Base-by-base conservation (phyloP, 2,113 vertebrate species). In the Galeopterus variegatus region DNA sequence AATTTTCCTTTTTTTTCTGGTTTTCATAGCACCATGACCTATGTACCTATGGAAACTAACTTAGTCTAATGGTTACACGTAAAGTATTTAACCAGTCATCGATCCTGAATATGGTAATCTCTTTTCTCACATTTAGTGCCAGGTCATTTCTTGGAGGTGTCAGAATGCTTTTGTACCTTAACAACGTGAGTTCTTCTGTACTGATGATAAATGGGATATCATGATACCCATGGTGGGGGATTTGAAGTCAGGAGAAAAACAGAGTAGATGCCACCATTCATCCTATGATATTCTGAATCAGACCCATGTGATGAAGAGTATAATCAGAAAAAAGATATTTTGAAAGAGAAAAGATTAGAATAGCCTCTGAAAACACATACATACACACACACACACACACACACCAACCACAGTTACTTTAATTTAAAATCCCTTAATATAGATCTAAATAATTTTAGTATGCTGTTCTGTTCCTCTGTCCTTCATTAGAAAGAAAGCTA, bases 241-340 rank as follows among this genome's bases (percentile, higher is more conserved):
- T 75, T 82, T 69, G 15, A 9, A 72, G 8, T 76, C n/a, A 65
- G 64, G 77, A 91, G 14, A 77, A 90, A 86, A 82, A 5, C 48
- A 72, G 31, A 79, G 72, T 45, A 9, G 36, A 23, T 54, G 60
- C 21, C 33, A 81, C 3, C 18, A 65, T 69, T n/a, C 23, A 75
- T 21, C 36, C 28, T 70, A 33, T 24, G 65, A 54, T 62, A 9
- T 62, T 62, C 24, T 80, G 52, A 93, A 76, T 79, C 72, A 60
- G 28, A 31, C 0, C 3, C 45, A 58, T 77, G 18, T 52, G 33
- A 93, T 50, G 45, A 52, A 86, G 15, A 86, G 7, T 67, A 67
- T 12, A 93, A 26, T 81, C 17, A 56, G 24, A 36, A 12, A n/a
- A 87, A 97, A 76, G 28, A 70, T 75, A 45, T 36, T 93, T 92